A percentile compares a stretch with the other conserved stretches of the same genome.
Evolutionary conservation across 2,888 invertebrate genomes (phyloP).

Genomic region (Oxystoma pomonae): DNA sequence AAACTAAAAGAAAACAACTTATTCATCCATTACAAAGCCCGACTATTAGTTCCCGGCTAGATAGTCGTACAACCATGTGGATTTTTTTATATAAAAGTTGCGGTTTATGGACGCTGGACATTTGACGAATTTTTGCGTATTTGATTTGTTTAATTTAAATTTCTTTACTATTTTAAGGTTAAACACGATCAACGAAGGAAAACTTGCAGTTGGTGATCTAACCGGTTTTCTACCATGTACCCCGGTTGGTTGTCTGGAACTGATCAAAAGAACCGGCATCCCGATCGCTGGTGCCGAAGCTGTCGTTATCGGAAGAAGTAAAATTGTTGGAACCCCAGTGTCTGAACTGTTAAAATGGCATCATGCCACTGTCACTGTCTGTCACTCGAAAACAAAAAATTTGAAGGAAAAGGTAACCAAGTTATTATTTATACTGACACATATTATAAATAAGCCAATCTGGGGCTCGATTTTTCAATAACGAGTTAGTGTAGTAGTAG

Average conservation of each 20-base stretch:
- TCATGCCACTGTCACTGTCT: conserved; percentile 94
- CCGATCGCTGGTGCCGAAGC: conserved; percentile 77
- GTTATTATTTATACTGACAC: too few relatives aligned
- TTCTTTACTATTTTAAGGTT: conserved; percentile 49
- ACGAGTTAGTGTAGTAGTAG: too few relatives aligned
- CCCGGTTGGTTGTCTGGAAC: conserved; percentile 90
- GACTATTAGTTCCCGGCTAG: too few relatives aligned
- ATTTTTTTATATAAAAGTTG: too few relatives aligned
- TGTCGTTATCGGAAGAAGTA: conserved; percentile 94
- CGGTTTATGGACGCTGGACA: too few relatives aligned
- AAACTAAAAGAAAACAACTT: too few relatives aligned
- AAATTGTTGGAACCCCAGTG: conserved; percentile 96
- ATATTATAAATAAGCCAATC: too few relatives aligned
- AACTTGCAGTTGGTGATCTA: conserved; percentile 84
- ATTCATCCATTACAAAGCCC: too few relatives aligned
- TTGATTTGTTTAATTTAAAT: conserved; percentile 1
- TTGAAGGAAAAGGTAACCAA: conserved; percentile 69
- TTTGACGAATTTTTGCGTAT: too few relatives aligned
- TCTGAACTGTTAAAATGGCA: conserved; percentile 94
- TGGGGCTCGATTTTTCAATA: too few relatives aligned
- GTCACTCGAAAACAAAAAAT: conserved; percentile 91
- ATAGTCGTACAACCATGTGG: too few relatives aligned
- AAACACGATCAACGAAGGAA: conserved; percentile 91
- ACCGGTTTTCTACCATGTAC: conserved; percentile 94
- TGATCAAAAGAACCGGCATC: conserved; percentile 78